Evolutionary conservation across 1,140 invertebrate species (phyloP).

Genomic region (Drosophila littoralis): DNA sequence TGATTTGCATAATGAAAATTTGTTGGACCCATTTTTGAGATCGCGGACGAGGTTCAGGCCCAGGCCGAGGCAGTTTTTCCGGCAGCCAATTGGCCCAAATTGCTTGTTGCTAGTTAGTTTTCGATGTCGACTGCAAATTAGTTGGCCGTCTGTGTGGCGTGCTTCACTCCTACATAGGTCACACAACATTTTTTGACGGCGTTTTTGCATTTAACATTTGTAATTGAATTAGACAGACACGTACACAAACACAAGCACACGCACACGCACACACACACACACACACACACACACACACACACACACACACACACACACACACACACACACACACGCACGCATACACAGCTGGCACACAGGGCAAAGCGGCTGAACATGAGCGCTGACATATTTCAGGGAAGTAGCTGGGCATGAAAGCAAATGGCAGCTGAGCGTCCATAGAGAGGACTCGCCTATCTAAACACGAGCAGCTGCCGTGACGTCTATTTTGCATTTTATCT

Average conservation of each 20-base stretch:
- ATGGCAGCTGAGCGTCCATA: conserved; percentile 26
- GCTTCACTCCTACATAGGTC: conserved; percentile 52
- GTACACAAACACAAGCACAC: conserved; percentile 7
- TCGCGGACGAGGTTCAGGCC: not conserved
- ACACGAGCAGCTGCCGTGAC: conserved; percentile 49
- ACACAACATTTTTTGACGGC: conserved; percentile 58
- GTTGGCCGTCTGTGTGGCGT: conserved; percentile 34
- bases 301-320: conserved; percentile 13
- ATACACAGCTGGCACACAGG: conserved; percentile 1
- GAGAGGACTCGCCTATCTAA: conserved; percentile 41
- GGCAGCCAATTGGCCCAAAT: conserved; percentile 45
- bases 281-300: conserved; percentile 12
- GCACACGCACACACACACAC: not conserved
- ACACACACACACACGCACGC: not conserved
- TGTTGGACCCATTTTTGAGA: conserved; percentile 48
- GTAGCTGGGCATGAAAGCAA: conserved; percentile 40
- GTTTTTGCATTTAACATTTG: conserved; percentile 55
- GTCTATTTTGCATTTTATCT: conserved; percentile 75
- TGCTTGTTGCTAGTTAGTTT: conserved; percentile 65
- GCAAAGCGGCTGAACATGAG: conserved; percentile 31
- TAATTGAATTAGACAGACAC: conserved; percentile 66
- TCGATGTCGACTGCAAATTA: conserved; percentile 55
- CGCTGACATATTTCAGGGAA: conserved; percentile 49
- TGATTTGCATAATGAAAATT: conserved; percentile 76
- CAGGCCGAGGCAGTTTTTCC: not conserved